A percentile compares a stretch with the other conserved stretches of the same genome.
Conservation (phyloP, 2,888 invertebrate genomes). For the Chrysodeixis includens region DNA sequence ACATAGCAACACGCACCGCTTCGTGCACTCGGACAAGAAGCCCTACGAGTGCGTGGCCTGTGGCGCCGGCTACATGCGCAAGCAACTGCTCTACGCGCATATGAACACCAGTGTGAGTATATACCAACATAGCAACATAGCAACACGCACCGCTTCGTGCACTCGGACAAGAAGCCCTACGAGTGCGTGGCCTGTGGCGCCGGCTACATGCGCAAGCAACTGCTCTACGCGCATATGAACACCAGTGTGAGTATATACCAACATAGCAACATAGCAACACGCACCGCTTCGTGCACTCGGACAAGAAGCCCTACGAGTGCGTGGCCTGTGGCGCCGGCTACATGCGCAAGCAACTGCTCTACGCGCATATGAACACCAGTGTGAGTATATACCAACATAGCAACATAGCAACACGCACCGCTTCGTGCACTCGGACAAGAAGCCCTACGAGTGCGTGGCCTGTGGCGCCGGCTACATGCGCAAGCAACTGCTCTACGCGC, state of each 20-base stretch:
- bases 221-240: conserved; percentile 94
- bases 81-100: conserved; percentile 93
- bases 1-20: too few relatives aligned
- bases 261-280: too few relatives aligned
- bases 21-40: conserved; percentile 95
- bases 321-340: conserved; percentile 94
- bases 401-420: too few relatives aligned
- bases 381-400: conserved; percentile 69
- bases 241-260: conserved; percentile 80
- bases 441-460: conserved; percentile 95
- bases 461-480: conserved; percentile 96
- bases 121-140: too few relatives aligned
- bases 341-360: conserved; percentile 94
- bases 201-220: conserved; percentile 95
- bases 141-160: conserved; percentile 94
- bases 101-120: conserved; percentile 91
- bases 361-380: conserved; percentile 93
- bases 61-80: conserved; percentile 95
- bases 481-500: conserved; percentile 93
- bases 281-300: conserved; percentile 95
- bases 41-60: conserved; percentile 95
- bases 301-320: conserved; percentile 96
- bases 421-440: conserved; percentile 95
- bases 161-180: conserved; percentile 96
- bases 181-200: conserved; percentile 94